Percentiles rank a stretch among this genome's conserved stretches.
Conservation (phyloP, 2,888 invertebrate genomes). For the Onchidella celtica region DNA sequence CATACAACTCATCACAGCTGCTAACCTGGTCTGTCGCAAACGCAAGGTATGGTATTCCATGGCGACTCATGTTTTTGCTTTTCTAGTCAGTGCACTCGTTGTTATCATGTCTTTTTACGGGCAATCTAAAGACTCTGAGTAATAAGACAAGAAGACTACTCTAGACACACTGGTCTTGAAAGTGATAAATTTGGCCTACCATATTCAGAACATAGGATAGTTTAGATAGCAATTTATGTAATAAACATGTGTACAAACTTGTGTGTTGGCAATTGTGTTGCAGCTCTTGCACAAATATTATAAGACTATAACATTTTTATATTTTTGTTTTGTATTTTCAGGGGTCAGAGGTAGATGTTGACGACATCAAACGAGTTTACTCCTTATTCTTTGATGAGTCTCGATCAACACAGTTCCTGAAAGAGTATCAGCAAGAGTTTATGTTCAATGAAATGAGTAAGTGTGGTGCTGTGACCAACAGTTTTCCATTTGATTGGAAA, state of each 20-base stretch:
- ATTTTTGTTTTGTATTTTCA: too few relatives aligned
- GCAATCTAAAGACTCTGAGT: not conserved
- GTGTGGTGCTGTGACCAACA: constrained; percentile 21
- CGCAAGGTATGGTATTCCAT: constrained; percentile 88
- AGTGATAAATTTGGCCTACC: too few relatives aligned
- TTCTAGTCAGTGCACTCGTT: not conserved
- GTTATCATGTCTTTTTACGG: not conserved
- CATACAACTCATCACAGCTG: constrained; percentile 97
- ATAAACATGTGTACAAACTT: too few relatives aligned
- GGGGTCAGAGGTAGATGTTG: constrained; percentile 85
- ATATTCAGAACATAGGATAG: too few relatives aligned
- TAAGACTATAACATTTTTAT: too few relatives aligned
- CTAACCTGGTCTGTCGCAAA: constrained; percentile 94
- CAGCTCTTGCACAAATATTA: too few relatives aligned
- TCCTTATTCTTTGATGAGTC: constrained; percentile 96
- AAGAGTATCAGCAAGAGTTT: constrained; percentile 97
- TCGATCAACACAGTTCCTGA: constrained; percentile 94
- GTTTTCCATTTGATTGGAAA: not conserved
- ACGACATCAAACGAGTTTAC: constrained; percentile 97
- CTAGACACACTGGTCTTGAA: too few relatives aligned
- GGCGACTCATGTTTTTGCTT: not conserved
- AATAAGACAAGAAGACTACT: too few relatives aligned
- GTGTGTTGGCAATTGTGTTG: too few relatives aligned
- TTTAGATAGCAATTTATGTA: too few relatives aligned
- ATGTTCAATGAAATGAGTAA: constrained; percentile 86